Base-by-base conservation (phyloP, 2,888 invertebrate genomes). In the Leuctra nigra region DNA sequence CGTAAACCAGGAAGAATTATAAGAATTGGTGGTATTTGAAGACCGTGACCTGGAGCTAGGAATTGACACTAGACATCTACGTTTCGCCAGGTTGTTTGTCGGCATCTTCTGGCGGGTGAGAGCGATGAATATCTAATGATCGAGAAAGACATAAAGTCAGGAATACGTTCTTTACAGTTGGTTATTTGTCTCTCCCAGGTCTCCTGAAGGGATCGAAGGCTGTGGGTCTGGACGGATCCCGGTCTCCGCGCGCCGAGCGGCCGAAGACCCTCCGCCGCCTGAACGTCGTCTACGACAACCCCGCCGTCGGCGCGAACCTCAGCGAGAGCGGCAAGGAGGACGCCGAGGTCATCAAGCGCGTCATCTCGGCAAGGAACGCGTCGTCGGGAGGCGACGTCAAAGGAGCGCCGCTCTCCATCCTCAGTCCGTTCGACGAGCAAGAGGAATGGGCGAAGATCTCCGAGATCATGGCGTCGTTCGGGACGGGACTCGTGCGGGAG, bases 381-480 rank as follows among this genome's bases (percentile, higher is more conserved):
- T 44, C 39, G 24, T 74, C 75, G 62, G 75, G 75, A 14, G 67
- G 64, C 35, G 69, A 69, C 18, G 70, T 69, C 58, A 67, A 68
- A 38, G 73, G 71, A 54, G 80, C 80, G 20, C 73, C 76, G 23
- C 72, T 77, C 61, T 77, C 79, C 55, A 80, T 90, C 64, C 79
- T 93, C 65, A 91, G 91, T 69, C 91, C 92, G 2, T 92, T 92
- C 72, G 91, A 94, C 75, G 93, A 94, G 70, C 85, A 90, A 74
- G 92, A 93, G 74, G 95, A 96, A 75, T 95, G 96, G 91, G 91
- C 91, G 22, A 91, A 94, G 75, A 94, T 96, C 66, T 91, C 91
- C 48, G 92, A 94, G 74, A 95, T 95, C 67, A 91, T 96, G 86
- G 92, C 92, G 41, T 91, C 92, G 1, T 91, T 96, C 68, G 93